Base-by-base conservation (phyloP, 2,797 vertebrate species). In the Crypturellus tataupa region DNA sequence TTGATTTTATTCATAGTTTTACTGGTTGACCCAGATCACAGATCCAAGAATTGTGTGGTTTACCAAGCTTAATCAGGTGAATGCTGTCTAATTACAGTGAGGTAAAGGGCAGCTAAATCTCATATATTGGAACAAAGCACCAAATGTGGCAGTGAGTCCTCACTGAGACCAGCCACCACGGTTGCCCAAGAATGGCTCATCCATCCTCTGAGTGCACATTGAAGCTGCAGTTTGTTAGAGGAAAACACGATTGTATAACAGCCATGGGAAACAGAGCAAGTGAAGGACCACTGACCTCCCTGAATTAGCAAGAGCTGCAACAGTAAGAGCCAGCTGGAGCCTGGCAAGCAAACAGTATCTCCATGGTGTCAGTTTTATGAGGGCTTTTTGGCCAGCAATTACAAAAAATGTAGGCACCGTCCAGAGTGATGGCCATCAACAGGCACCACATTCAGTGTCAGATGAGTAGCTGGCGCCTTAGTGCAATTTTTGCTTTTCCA, bases 401-500 rank as follows among this genome's bases (percentile, higher is more conserved):
- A 33, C 3, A 17, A 18, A 55, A 55, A 84, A 56, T 9, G 33
- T 9, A 84, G 72, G 53, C 71, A 73, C 9, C 44, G 80, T 4
- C n/a, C 5, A 33, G 46, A 85, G 21, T 12, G 17, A 16, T 1
- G 1, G 31, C 40, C 46, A 39, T 5, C 67, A 69, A 55, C 49
- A 37, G 64, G 39, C 23, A 60, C 33, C 1, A 0, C 33, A 68
- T 37, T 25, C 23, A 3, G 25, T 55, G 55, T 37, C 59, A 88
- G 53, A 25, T 3, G 23, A 24, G 3, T 8, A 12, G 0, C 1
- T 3, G 5, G 3, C 47, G n/a, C 5, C 64, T 64, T 7, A 5
- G 20, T 3, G 8, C 23, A 78, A 42, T 9, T 71, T 89, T 87
- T 87, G 87, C 68, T 40, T 69, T 68, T 46, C 42, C 51, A 68